phyloP scores from a whole-genome alignment of 2,888 invertebrate species.

The Pseudoips prasinana region DNA sequence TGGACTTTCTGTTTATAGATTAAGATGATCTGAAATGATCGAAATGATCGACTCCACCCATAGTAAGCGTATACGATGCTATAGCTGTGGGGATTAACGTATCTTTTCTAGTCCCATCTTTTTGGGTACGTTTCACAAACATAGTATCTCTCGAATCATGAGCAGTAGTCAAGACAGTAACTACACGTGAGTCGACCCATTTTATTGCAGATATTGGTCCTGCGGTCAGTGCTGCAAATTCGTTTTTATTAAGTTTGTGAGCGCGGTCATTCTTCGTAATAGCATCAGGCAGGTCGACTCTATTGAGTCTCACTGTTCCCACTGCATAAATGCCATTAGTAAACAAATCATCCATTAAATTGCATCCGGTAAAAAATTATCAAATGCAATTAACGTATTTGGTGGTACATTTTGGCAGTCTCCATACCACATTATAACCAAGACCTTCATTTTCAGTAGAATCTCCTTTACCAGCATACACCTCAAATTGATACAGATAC shows the following conservation, averaged over 20 bases:
- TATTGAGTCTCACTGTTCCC: slow-evolving; percentile 11
- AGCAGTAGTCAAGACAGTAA: no score
- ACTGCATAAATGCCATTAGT: slow-evolving; percentile 6
- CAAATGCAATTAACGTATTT: slow-evolving; percentile 6
- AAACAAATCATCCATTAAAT: slow-evolving; percentile 6
- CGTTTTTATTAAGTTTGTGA: slow-evolving; percentile 8
- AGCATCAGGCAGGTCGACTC: slow-evolving; percentile 8
- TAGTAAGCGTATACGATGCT: no score
- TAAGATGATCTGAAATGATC: no score
- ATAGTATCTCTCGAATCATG: no score
- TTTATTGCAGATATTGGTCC: slow-evolving; percentile 6
- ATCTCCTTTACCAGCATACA: no score
- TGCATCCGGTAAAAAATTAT: slow-evolving; percentile 7
- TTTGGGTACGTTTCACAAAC: no score
- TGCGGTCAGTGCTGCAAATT: slow-evolving; percentile 9
- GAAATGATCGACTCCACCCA: no score
- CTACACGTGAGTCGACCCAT: background rate
- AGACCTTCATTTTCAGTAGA: no score
- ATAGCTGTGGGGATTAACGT: no score
- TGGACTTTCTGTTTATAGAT: no score
- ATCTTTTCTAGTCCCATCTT: no score
- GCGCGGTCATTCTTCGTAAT: slow-evolving; percentile 2
- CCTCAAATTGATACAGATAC: no score
- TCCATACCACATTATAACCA: slow-evolving; percentile 4
- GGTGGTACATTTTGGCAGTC: slow-evolving; percentile 5